A percentile compares a stretch with the other conserved stretches of the same genome.
phyloP scores from a whole-genome alignment of 2,888 invertebrate species.

The Sarcophaga subvicina region DNA sequence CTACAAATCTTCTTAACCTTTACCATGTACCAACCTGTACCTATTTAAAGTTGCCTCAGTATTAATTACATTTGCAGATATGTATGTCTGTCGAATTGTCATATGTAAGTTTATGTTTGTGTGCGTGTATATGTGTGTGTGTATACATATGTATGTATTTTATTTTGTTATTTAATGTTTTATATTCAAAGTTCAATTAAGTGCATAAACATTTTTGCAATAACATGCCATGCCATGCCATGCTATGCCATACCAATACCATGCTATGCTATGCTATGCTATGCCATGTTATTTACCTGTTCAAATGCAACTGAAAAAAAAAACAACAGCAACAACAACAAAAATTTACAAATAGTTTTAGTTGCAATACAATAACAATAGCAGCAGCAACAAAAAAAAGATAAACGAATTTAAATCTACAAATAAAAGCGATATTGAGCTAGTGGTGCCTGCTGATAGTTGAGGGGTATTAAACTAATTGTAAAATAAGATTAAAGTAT shows the following conservation, averaged over 20 bases:
- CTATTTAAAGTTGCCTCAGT: too few species aligned
- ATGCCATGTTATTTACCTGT: too few species aligned
- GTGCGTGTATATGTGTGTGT: not conserved
- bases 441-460: too few species aligned
- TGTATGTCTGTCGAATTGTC: too few species aligned
- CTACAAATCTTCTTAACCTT: too few species aligned
- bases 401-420: not conserved
- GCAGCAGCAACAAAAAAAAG: not conserved
- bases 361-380: too few species aligned
- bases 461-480: not conserved
- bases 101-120: too few species aligned
- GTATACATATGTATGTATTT: slow-evolving; percentile 24
- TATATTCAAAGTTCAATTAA: slow-evolving; percentile 51
- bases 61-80: too few species aligned
- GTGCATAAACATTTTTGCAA: slow-evolving; percentile 41
- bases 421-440: not conserved
- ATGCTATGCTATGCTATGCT: slow-evolving; percentile 17
- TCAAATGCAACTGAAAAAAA: too few species aligned
- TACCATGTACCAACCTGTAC: too few species aligned
- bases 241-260: not conserved
- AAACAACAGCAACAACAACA: too few species aligned
- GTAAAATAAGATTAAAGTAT: not conserved
- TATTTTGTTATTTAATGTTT: slow-evolving; percentile 40
- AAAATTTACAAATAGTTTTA: too few species aligned
- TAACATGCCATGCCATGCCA: slow-evolving; percentile 22